A percentile compares a stretch with the other conserved stretches of the same genome.
phyloP scores from a whole-genome alignment of 2,113 vertebrate species.

The Oreochromis niloticus region DNA sequence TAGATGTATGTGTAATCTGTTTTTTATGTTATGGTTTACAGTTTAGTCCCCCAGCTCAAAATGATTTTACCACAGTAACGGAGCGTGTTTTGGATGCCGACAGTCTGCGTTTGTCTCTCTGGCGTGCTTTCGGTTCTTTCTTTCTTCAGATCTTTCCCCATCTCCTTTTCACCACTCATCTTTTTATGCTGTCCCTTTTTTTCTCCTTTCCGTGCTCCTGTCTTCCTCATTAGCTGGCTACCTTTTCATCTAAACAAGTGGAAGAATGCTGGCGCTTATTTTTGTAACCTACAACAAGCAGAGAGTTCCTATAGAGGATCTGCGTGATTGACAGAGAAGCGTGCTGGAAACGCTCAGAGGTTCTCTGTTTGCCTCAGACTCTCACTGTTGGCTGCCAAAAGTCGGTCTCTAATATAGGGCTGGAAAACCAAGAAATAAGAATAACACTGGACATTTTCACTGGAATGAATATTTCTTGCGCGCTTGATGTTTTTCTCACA shows the following conservation, averaged over 20 bases:
- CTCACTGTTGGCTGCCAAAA: background rate
- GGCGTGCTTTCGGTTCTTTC: slow-evolving; percentile 1
- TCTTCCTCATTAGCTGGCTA: slow-evolving; percentile 30
- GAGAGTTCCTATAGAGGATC: slow-evolving; percentile 12
- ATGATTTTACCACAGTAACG: background rate
- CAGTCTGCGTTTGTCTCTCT: background rate
- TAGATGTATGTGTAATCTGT: background rate
- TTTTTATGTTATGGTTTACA: background rate
- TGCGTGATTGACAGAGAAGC: slow-evolving; percentile 61
- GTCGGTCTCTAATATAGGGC: slow-evolving; percentile 1
- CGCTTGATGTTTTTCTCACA: background rate
- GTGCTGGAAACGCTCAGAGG: slow-evolving; percentile 32
- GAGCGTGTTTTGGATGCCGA: slow-evolving; percentile 9
- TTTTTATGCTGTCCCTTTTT: background rate
- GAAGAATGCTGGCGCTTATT: slow-evolving; percentile 66
- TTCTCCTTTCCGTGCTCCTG: background rate
- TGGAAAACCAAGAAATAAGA: slow-evolving; percentile 43
- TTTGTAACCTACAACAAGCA: slow-evolving; percentile 49
- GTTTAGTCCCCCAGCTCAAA: background rate
- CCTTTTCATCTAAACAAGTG: slow-evolving; percentile 19
- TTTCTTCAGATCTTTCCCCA: background rate
- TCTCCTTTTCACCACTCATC: background rate
- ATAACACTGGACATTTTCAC: slow-evolving; percentile 46
- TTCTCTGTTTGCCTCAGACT: slow-evolving; percentile 33
- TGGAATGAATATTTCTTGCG: slow-evolving; percentile 24